Evolutionary conservation across 1,140 invertebrate species (phyloP), one percentile per base, ranked within the genome.

Genomic region (Drosophila baimaii): DNA sequence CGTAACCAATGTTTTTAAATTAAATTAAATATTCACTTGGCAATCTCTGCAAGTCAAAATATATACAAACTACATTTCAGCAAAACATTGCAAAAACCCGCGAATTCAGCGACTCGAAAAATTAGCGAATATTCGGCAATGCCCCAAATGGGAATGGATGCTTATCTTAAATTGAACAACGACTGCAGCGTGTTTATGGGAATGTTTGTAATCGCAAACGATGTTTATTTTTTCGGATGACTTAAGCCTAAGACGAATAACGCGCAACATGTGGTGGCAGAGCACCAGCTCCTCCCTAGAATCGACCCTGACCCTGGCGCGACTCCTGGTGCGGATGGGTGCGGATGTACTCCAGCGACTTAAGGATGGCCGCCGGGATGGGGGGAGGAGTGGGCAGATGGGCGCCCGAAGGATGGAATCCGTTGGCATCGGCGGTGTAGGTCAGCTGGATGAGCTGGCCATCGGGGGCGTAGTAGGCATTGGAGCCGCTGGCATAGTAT

Each of bases 341-440:
- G 66, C 93, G 93, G 74, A 95, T 92, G 79, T 93, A 94, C 57
- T 95, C 95, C 31, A 95, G 90, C 5, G 94, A 93, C 74, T 93
- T 93, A 43, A 93, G 93, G 57, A 95, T 95, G 51, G 93, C 94
- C 55, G 77, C 94, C 96, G 93, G 98, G 97, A 93, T 97, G 94
- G 94, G 91, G 49, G 96, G 96, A 13, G 96, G 95, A 1, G 95
- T 96, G 43, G 96, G 96, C 19, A 97, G 92, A 86, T 96, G 96
- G 4, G 94, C 94, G 25, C 96, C 96, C 57, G 94, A 91, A 1
- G 96, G 95, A 62, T 94, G 95, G 93, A 96, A 97, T 25, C 96
- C 96, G 61, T 95, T 95, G 79, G 96, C 95, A 79, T 97, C 96
- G 13, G 96, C 96, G 2, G 95, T 94, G 93, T 97, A 97, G 8